phyloP scores from a whole-genome alignment of 2,113 vertebrate genomes.

The Ovis aries region DNA sequence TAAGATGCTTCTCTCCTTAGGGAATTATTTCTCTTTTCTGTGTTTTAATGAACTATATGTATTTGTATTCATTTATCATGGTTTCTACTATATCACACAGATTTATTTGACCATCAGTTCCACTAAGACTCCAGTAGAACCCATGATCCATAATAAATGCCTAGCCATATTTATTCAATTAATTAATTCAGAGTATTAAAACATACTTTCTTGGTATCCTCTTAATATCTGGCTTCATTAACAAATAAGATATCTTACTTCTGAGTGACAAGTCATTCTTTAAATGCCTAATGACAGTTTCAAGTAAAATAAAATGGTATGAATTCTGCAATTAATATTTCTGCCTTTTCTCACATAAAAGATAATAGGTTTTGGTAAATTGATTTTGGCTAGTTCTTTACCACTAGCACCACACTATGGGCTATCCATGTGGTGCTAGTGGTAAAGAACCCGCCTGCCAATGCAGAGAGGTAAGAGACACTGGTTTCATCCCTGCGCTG shows the following conservation, averaged over 20 bases:
- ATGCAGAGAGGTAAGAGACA: background rate
- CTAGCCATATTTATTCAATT: background rate
- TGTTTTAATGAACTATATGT: background rate
- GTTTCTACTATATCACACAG: background rate
- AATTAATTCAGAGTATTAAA: background rate
- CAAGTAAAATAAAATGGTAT: background rate
- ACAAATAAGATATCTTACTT: background rate
- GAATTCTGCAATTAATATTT: background rate
- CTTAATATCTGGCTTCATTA: background rate
- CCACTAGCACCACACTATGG: background rate
- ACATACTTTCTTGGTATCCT: background rate
- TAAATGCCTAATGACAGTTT: background rate
- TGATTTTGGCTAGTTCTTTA: background rate
- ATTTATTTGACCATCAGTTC: background rate
- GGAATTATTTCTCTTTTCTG: background rate
- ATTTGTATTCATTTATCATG: background rate
- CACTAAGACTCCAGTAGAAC: background rate
- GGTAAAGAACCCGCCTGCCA: background rate
- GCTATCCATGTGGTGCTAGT: background rate
- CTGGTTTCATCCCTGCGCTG: rapidly evolving
- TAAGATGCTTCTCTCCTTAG: background rate
- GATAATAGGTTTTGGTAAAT: background rate
- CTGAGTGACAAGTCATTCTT: background rate
- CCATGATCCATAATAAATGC: background rate
- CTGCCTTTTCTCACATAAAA: background rate